phyloP scores from a whole-genome alignment of 2,888 invertebrate genomes.

The Carcina quercana region DNA sequence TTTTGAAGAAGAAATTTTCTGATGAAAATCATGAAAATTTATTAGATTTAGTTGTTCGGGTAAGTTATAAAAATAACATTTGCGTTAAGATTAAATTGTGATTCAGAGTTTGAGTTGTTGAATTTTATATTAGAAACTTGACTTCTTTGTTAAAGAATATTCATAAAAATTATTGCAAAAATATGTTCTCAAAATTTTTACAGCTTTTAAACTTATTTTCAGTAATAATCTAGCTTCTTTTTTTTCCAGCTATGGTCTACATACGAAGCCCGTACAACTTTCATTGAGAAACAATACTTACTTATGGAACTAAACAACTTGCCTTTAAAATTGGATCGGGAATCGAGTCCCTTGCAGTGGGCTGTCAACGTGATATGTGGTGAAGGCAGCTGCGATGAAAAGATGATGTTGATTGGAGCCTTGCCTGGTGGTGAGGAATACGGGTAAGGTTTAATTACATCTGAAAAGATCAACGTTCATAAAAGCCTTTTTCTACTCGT shows the following conservation, averaged over 20 bases:
- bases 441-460: too few species aligned
- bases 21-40: constrained; percentile 21
- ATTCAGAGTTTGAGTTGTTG: too few species aligned
- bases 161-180: too few species aligned
- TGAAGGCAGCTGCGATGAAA: constrained; percentile 18
- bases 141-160: too few species aligned
- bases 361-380: constrained; percentile 18
- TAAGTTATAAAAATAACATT: constrained; percentile 16
- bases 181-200: too few species aligned
- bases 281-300: constrained; percentile 25
- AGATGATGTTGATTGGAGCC: constrained; percentile 25
- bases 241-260: constrained; percentile 32
- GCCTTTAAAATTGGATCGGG: constrained; percentile 13
- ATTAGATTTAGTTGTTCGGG: constrained; percentile 32
- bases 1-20: constrained; percentile 20
- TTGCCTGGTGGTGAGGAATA: constrained; percentile 30
- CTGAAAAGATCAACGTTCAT: too few species aligned
- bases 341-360: constrained; percentile 31
- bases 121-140: too few species aligned
- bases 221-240: too few species aligned
- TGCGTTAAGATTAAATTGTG: neutral
- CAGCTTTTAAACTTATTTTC: too few species aligned
- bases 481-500: too few species aligned
- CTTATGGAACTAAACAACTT: constrained; percentile 24
- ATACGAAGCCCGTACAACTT: constrained; percentile 21